These are phyloP conservation scores for Aradophagus sp. DNA, from an alignment of 1,140 invertebrate species.

Conservation along the genomic window DNA sequence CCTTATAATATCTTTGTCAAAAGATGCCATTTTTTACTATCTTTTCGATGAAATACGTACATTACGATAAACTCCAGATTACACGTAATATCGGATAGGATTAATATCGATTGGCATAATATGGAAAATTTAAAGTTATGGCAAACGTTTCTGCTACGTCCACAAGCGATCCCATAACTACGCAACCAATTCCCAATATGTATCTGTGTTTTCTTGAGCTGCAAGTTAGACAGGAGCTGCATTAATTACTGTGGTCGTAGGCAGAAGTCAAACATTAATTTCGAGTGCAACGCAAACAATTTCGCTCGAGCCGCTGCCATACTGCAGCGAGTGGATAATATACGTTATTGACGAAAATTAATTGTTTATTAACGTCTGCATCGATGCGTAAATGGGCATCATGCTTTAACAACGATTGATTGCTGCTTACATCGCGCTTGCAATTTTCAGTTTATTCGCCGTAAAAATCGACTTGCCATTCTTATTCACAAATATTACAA, in stretches of 20 bases:
- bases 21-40: too few species aligned
- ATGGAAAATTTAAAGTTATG: constrained; percentile 18
- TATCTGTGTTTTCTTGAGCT: constrained; percentile 39
- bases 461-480: constrained; percentile 19
- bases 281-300: constrained; percentile 36
- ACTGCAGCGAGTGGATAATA: constrained; percentile 9
- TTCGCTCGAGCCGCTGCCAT: constrained; percentile 9
- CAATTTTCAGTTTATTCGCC: constrained; percentile 11
- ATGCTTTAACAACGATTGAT: constrained; percentile 3
- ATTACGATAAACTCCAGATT: neutral
- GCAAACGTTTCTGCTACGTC: constrained; percentile 26
- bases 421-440: neutral
- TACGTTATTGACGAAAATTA: constrained; percentile 31
- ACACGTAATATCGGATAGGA: neutral
- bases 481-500: constrained; percentile 17
- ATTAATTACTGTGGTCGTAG: constrained; percentile 46
- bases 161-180: constrained; percentile 27
- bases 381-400: neutral
- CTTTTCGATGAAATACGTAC: too few species aligned
- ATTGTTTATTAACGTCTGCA: constrained; percentile 5
- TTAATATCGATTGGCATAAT: constrained; percentile 8
- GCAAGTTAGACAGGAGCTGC: constrained; percentile 36
- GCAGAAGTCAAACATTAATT: constrained; percentile 48
- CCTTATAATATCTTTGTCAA: too few species aligned
- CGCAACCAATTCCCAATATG: too few species aligned